Evolutionary conservation across 2,888 invertebrate species (phyloP).

Genomic region (Lapara coniferarum): DNA sequence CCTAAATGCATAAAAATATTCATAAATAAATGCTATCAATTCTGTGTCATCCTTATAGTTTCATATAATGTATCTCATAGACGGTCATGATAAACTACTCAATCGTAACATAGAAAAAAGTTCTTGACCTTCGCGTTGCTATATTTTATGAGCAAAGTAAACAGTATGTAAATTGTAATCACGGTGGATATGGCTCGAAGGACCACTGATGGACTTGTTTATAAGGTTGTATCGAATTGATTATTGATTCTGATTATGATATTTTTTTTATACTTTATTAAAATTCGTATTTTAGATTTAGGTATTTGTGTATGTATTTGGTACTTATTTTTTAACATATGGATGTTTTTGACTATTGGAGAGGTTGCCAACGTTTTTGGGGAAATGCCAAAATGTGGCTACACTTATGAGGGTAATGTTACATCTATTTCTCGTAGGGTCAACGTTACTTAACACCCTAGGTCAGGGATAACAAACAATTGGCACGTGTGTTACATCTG

Average conservation of each 20-base stretch:
- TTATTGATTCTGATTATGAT: background rate
- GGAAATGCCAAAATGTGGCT: background rate
- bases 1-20: too few relatives aligned
- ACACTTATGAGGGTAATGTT: background rate
- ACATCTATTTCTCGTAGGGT: background rate
- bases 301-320: background rate
- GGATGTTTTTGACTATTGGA: background rate
- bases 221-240: background rate
- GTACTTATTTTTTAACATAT: background rate
- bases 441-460: background rate
- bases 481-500: background rate
- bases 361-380: background rate
- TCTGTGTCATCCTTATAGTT: too few relatives aligned
- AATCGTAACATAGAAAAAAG: too few relatives aligned
- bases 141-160: too few relatives aligned
- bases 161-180: too few relatives aligned
- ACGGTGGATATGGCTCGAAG: too few relatives aligned
- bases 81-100: too few relatives aligned
- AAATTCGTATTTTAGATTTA: background rate
- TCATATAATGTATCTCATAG: too few relatives aligned
- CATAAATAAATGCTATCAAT: too few relatives aligned
- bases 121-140: too few relatives aligned
- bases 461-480: slow-evolving; percentile 1
- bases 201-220: background rate
- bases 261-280: background rate